These are phyloP conservation scores for Zaprionus obscuricornis DNA, from an alignment of 2,888 invertebrate genomes.

Conservation along the genomic window DNA sequence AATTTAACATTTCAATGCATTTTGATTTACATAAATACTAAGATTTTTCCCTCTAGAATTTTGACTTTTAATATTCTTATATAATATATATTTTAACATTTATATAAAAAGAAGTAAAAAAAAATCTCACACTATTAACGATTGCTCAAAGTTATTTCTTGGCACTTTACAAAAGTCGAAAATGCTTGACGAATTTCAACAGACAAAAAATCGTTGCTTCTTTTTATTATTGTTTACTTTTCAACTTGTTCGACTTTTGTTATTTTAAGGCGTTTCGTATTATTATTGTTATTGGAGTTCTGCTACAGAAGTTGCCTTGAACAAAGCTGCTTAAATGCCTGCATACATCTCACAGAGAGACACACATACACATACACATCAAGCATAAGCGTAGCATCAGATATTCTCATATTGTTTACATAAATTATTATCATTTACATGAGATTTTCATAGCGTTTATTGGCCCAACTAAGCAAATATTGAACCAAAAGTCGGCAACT, in stretches of 20 bases:
- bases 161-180: too few species aligned
- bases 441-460: slow-evolving; percentile 61
- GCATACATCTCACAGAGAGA: slow-evolving; percentile 11
- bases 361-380: too few species aligned
- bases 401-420: slow-evolving; percentile 55
- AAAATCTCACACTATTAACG: too few species aligned
- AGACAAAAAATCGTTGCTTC: too few species aligned
- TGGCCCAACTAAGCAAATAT: slow-evolving; percentile 54
- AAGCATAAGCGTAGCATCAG: too few species aligned
- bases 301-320: slow-evolving; percentile 27
- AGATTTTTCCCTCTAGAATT: too few species aligned
- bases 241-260: slow-evolving; percentile 20
- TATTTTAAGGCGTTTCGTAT: slow-evolving; percentile 27
- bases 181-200: too few species aligned
- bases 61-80: too few species aligned
- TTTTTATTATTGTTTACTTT: slow-evolving; percentile 7
- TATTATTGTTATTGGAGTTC: neutral
- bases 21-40: too few species aligned
- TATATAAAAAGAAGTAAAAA: too few species aligned
- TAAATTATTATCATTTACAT: slow-evolving; percentile 65
- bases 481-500: slow-evolving; percentile 30
- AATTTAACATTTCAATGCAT: neutral
- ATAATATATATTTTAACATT: too few species aligned
- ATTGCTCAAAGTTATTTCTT: too few species aligned
- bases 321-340: slow-evolving; percentile 44